These are phyloP conservation scores for Acanthosepion lycidas DNA, from an alignment of 2,888 invertebrate species.

Conservation along the genomic window DNA sequence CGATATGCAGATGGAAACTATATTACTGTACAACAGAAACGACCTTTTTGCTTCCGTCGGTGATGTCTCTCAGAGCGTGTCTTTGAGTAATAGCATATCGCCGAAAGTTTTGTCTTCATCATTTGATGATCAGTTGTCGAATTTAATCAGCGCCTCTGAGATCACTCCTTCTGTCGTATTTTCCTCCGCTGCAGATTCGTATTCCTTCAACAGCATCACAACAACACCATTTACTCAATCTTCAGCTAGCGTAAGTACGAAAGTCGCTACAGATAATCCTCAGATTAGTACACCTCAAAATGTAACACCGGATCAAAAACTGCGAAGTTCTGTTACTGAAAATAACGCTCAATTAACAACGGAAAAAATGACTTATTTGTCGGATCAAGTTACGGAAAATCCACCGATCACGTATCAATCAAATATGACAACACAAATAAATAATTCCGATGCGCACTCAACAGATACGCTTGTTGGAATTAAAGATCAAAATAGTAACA, in stretches of 20 bases:
- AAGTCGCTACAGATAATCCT: neutral
- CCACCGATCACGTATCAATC: neutral
- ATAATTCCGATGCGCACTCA: neutral
- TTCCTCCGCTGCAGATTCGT: neutral
- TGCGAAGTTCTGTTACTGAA: neutral
- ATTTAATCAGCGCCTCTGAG: neutral
- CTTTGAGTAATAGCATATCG: neutral
- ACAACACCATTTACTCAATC: neutral
- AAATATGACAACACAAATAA: neutral
- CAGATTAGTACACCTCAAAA: neutral
- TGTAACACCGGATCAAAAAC: neutral
- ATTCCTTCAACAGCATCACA: neutral
- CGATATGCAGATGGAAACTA: neutral
- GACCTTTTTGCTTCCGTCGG: neutral
- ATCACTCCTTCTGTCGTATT: neutral
- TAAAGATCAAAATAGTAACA: neutral
- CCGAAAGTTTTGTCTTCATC: neutral
- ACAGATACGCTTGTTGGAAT: neutral
- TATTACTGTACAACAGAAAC: neutral
- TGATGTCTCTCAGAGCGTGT: neutral
- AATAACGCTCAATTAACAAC: neutral
- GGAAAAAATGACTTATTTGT: neutral
- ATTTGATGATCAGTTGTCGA: neutral
- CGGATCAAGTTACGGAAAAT: neutral
- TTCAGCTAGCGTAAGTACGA: neutral